Conservation (phyloP, 1,140 invertebrate genomes). For the Calephelis nemesis region DNA sequence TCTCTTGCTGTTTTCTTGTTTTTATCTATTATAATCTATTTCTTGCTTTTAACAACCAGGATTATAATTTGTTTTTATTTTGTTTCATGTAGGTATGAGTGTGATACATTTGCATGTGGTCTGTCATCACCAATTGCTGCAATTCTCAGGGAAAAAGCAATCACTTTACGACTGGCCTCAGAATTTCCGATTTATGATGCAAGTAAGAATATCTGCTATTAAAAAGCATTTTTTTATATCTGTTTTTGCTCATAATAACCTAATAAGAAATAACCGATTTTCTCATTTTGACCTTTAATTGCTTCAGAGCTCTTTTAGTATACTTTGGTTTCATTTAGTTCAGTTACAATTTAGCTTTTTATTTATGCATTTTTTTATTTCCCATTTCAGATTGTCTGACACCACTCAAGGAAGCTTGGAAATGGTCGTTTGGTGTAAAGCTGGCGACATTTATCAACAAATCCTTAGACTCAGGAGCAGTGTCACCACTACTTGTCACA, state of each 20-base stretch:
- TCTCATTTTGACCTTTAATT: too few species aligned
- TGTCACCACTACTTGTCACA: constrained; percentile 63
- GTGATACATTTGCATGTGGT: constrained; percentile 58
- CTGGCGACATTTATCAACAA: constrained; percentile 44
- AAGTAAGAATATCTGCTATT: constrained; percentile 36
- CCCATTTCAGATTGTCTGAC: constrained; percentile 44
- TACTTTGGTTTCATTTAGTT: too few species aligned
- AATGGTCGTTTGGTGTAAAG: constrained; percentile 58
- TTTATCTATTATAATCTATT: too few species aligned
- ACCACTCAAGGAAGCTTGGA: constrained; percentile 70
- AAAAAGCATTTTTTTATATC: neutral
- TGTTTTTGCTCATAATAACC: too few species aligned
- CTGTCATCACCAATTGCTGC: constrained; percentile 60
- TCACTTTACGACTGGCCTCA: constrained; percentile 45
- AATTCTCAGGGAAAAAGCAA: constrained; percentile 55
- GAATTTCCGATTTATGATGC: constrained; percentile 44
- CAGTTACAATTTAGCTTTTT: too few species aligned
- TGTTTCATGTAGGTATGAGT: constrained; percentile 52
- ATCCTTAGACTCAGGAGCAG: constrained; percentile 57
- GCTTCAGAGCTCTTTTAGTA: too few species aligned
- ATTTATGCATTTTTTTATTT: neutral
- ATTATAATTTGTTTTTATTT: too few species aligned
- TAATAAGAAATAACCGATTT: too few species aligned
- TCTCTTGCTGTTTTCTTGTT: too few species aligned
- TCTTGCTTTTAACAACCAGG: too few species aligned